Conservation (phyloP, 1,140 invertebrate genomes). For the Pomacea maculata region DNA sequence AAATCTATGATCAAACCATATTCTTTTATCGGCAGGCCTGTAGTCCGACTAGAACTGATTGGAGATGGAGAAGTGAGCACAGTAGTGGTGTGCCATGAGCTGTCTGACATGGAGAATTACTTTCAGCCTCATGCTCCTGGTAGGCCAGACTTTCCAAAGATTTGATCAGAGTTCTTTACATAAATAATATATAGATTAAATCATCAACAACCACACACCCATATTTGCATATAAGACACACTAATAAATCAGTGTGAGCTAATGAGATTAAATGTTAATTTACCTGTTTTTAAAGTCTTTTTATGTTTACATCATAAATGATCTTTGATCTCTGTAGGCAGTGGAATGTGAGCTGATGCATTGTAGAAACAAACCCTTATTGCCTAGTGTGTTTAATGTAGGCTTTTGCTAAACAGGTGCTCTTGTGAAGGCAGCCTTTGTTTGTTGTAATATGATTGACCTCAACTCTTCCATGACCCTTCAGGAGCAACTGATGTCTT, state of each 20-base stretch:
- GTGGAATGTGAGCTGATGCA: too few relatives aligned
- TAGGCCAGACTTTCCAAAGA: conserved; percentile 15
- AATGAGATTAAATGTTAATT: too few relatives aligned
- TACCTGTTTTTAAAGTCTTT: too few relatives aligned
- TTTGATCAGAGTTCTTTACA: too few relatives aligned
- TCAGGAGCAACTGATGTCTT: conserved; percentile 61
- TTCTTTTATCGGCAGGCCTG: conserved; percentile 34
- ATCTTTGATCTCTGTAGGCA: too few relatives aligned
- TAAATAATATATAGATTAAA: too few relatives aligned
- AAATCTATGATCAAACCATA: too few relatives aligned
- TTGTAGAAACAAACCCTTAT: background rate
- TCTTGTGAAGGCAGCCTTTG: conserved; percentile 67
- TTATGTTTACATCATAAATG: too few relatives aligned
- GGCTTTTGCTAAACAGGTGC: conserved; percentile 57
- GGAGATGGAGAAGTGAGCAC: conserved; percentile 48
- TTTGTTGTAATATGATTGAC: conserved; percentile 65
- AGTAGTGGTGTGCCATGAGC: conserved; percentile 52
- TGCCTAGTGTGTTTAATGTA: background rate
- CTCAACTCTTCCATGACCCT: conserved; percentile 50
- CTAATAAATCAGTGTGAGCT: too few relatives aligned
- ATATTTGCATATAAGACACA: too few relatives aligned
- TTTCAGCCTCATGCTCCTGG: conserved; percentile 66
- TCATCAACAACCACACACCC: too few relatives aligned
- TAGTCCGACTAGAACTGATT: conserved; percentile 51
- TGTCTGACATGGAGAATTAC: conserved; percentile 67